Conservation (phyloP, 1,140 invertebrate genomes). For the Uloborus diversus region DNA sequence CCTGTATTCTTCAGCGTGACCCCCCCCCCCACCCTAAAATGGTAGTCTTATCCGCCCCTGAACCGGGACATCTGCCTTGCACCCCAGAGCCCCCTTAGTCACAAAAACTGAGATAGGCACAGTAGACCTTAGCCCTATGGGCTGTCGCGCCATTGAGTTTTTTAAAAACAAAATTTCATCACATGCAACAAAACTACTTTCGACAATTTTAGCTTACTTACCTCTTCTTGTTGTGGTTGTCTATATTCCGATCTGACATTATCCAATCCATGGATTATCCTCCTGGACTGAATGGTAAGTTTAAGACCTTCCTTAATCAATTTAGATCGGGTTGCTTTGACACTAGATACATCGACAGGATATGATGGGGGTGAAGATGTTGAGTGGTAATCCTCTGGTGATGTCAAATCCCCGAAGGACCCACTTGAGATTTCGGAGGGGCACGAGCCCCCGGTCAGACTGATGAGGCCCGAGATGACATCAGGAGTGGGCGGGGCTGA, state of each 20-base stretch:
- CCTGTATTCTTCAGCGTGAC: too few relatives aligned
- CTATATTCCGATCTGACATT: slow-evolving; percentile 36
- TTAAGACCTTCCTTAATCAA: slow-evolving; percentile 92
- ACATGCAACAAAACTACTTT: too few relatives aligned
- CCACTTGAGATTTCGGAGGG: slow-evolving; percentile 29
- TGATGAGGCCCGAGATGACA: slow-evolving; percentile 47
- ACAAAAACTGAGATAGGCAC: too few relatives aligned
- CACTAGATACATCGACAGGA: slow-evolving; percentile 68
- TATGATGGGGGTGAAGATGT: slow-evolving; percentile 23
- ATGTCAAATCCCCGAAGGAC: slow-evolving; percentile 28
- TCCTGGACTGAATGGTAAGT: slow-evolving; percentile 86
- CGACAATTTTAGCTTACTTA: not conserved
- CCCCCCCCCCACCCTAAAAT: too few relatives aligned
- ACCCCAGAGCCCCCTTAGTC: too few relatives aligned
- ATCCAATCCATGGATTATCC: slow-evolving; percentile 68
- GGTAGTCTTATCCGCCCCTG: too few relatives aligned
- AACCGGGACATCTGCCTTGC: too few relatives aligned
- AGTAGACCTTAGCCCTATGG: too few relatives aligned
- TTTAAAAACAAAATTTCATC: too few relatives aligned
- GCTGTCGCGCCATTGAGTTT: too few relatives aligned
- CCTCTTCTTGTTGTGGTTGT: slow-evolving; percentile 15
- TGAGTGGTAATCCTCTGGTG: slow-evolving; percentile 22
- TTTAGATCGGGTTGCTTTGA: slow-evolving; percentile 85
- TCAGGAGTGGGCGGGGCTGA: slow-evolving; percentile 55
- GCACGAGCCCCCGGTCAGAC: slow-evolving; percentile 33